Evolutionary conservation across 2,113 vertebrate species (phyloP), one percentile per base, ranked within the genome.

Genomic region (Seriola dumerili): DNA sequence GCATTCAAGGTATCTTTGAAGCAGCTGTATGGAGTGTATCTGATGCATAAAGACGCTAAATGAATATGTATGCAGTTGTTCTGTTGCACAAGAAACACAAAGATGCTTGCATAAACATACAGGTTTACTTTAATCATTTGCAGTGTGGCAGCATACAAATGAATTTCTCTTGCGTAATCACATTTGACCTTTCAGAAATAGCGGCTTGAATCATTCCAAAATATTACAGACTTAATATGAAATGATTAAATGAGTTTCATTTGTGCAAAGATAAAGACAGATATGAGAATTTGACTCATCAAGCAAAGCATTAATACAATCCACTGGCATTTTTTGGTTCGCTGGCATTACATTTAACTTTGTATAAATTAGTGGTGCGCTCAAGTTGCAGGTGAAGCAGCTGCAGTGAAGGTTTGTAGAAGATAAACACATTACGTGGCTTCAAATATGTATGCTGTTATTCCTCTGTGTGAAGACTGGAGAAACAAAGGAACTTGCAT

Each of bases 1-100:
- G 88, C 80, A 71, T 88, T 88, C 71, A 81, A 42, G 57, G 74
- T 81, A 73, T 62, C 57, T 81, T 80, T 80, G 84, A 85, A 84
- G 66, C 61, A 29, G 80, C 55, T 71, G 59, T n/a, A 21, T 67
- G 79, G 21, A 52, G 67, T 42, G 29, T 23, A 38, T 54, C 80
- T 67, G 52, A 74, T 70, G 82, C 70, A 46, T 57, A 46, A 78
- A 76, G 69, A 78, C 52, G 11, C 52, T 40, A 61, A 72, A 64
- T 40, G 52, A 83, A 86, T 77, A 85, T 87, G 40, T 23, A 84
- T 83, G 80, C 9, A 2, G 50, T 85, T 82, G 65, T 71, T 81
- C 46, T 32, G 29, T 72, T 23, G 38, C 40, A 2, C 9, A 1
- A 13, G 25, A 12, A 67, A 81, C 66, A 72, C 79, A 85, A 78